Base-by-base conservation (phyloP, 2,888 invertebrate species). In the Dastarcus helophoroides region DNA sequence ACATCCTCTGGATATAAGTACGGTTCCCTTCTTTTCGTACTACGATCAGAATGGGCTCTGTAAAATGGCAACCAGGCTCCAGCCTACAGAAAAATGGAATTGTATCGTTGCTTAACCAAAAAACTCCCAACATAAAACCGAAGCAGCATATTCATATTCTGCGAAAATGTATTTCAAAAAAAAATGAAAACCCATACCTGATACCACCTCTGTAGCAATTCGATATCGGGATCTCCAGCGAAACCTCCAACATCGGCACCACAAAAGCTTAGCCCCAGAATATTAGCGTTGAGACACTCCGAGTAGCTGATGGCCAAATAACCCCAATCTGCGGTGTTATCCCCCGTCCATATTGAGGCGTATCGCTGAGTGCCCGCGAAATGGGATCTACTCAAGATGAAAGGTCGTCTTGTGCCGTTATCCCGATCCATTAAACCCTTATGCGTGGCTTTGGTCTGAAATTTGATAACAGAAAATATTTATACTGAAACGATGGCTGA, bases 171-270 rank as follows among this genome's bases (percentile, higher is more conserved):
- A 17, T 7, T 8, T 17, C 8, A 7, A 38, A 47, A 37, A 17
- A 17, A 8, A 7, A 23, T 26, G 4, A 8, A 15, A 3, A 5
- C 1, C 32, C 46, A 43, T 48, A 78, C 79, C 73, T 89, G 62
- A 1, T 51, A 58, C 52, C 51, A 56, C 34, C 97, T 69, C 13
- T 82, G 73, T 48, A 93, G 70, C 9, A 98, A 68, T 56, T 97
- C 91, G 0, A 73, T 60, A 40, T 90, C 88, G 0, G 94, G 93
- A 58, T 90, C 85, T 38, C 80, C 79, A 65, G 93, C 91, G 70
- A 98, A 98, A 0, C 97, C 98, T 4, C 91, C 95, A 14, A 98
- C 78, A 61, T 98, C 98, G 4, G 95, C 89, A 4, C 97, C 97
- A 42, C 77, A 77, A 63, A 93, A 89, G 1, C 88, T 83, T 43